These are phyloP conservation scores for Origma solitaria DNA, from an alignment of 2,113 vertebrate genomes.

Conservation along the genomic window DNA sequence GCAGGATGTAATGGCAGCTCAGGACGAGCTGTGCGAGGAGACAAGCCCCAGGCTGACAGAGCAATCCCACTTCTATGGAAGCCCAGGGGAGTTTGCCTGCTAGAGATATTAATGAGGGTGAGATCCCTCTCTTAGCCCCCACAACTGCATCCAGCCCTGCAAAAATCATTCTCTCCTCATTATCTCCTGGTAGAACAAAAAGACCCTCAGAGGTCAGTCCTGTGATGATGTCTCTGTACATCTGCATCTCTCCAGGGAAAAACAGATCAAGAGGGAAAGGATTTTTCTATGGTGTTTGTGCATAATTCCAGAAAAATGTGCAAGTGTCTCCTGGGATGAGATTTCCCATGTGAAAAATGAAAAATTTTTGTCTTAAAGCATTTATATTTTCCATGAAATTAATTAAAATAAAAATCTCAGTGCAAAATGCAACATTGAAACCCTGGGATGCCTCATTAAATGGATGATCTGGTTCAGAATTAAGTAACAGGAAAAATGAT, in stretches of 20 bases:
- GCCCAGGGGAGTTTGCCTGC: neutral
- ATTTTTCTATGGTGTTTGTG: neutral
- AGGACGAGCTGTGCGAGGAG: neutral
- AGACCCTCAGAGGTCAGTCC: neutral
- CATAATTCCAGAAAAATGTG: neutral
- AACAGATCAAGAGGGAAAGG: neutral
- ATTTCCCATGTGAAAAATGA: neutral
- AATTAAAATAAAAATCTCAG: neutral
- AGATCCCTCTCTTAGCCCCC: neutral
- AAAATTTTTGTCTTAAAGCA: neutral
- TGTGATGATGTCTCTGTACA: neutral
- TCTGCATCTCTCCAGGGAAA: neutral
- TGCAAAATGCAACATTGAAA: neutral
- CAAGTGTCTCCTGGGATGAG: neutral
- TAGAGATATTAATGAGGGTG: neutral
- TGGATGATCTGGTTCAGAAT: neutral
- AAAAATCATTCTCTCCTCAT: neutral
- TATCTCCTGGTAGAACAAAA: neutral
- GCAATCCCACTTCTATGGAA: neutral
- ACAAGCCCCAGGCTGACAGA: neutral
- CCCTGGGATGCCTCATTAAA: neutral
- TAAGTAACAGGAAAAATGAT: neutral
- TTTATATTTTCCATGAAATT: neutral
- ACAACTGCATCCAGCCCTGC: neutral
- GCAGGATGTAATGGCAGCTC: fast-evolving